Conservation (phyloP, 2,113 vertebrate species). For the Hucho hucho region DNA sequence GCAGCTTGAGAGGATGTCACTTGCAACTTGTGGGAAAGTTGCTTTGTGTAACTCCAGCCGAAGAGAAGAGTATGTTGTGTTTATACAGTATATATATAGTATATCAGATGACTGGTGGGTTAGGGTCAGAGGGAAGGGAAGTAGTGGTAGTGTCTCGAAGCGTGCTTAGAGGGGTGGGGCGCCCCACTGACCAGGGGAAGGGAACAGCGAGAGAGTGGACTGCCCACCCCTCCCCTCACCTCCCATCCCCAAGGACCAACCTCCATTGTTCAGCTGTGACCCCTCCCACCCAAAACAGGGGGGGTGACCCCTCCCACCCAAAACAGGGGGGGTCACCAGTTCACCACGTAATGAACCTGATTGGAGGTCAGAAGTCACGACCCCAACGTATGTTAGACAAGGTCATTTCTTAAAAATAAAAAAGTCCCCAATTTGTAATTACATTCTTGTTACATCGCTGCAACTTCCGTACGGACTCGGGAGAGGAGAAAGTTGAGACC, state of each 20-base stretch:
- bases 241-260: slow-evolving; percentile 19
- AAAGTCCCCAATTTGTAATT: too few species aligned
- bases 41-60: too few species aligned
- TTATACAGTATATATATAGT: too few species aligned
- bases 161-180: background rate
- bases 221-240: background rate
- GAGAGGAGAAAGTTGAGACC: too few species aligned
- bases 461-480: too few species aligned
- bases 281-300: slow-evolving; percentile 48
- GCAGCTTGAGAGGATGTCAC: too few species aligned
- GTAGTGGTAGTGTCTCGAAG: background rate
- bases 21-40: too few species aligned
- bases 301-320: slow-evolving; percentile 51
- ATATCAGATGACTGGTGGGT: background rate
- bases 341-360: slow-evolving; percentile 29
- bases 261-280: slow-evolving; percentile 48
- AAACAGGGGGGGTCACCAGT: slow-evolving; percentile 42
- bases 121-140: slow-evolving; percentile 31
- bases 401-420: slow-evolving; percentile 8
- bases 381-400: slow-evolving; percentile 9
- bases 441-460: too few species aligned
- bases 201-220: background rate
- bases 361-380: slow-evolving; percentile 18
- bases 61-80: too few species aligned
- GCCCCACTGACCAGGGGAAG: background rate